Conservation (phyloP, 2,113 vertebrate species). For the Erpornis zantholeuca region DNA sequence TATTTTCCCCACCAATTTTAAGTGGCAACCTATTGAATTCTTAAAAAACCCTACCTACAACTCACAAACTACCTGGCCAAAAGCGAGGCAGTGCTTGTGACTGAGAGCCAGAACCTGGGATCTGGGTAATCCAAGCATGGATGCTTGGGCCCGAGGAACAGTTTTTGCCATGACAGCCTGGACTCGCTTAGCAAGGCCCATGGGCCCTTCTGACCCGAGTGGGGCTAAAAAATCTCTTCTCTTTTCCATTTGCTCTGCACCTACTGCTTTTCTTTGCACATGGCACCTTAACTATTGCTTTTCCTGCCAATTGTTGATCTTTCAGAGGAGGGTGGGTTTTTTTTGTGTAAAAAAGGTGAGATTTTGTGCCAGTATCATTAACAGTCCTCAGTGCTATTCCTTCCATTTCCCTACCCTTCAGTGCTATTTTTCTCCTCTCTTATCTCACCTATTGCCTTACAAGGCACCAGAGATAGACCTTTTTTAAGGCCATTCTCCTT, state of each 20-base stretch:
- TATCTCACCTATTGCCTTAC: not conserved
- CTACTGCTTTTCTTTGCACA: not conserved
- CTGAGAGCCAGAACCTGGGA: not conserved
- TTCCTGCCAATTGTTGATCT: not conserved
- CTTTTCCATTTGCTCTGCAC: not conserved
- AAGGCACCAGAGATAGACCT: not conserved
- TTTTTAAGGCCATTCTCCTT: not conserved
- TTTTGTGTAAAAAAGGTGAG: not conserved
- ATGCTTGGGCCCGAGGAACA: not conserved
- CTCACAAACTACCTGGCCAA: not conserved
- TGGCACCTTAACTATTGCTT: not conserved
- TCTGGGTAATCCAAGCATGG: not conserved
- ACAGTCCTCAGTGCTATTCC: not conserved
- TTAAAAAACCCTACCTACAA: not conserved
- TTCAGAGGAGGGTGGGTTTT: not conserved
- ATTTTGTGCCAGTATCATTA: not conserved
- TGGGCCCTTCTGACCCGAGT: not conserved
- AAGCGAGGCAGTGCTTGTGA: not conserved
- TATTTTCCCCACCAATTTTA: not conserved
- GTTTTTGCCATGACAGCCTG: not conserved
- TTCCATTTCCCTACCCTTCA: not conserved
- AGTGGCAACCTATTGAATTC: not conserved
- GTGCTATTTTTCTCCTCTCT: not conserved
- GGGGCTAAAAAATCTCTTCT: not conserved
- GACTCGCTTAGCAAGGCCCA: not conserved